phyloP scores from a whole-genome alignment of 2,888 invertebrate genomes.

The Nomada ruficornis region DNA sequence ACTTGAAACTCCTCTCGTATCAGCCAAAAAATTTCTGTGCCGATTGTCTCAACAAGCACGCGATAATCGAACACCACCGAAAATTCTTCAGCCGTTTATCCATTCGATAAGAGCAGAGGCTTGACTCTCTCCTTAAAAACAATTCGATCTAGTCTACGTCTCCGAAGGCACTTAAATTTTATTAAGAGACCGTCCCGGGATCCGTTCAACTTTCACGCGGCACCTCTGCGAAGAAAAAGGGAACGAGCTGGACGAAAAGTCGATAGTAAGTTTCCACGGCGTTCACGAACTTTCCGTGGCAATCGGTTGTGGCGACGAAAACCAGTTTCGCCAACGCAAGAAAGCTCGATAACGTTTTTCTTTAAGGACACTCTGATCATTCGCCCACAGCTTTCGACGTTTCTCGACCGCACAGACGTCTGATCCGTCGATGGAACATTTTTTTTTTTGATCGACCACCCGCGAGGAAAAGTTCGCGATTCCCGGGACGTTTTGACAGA shows the following conservation, averaged over 20 bases:
- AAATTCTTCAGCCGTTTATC: not conserved
- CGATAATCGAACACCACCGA: not conserved
- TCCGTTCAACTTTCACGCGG: not conserved
- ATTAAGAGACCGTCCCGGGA: constrained; percentile 20
- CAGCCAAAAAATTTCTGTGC: not conserved
- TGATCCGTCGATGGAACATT: constrained; percentile 10
- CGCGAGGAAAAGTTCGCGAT: not conserved
- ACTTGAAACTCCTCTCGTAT: not conserved
- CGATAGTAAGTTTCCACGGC: constrained; percentile 33
- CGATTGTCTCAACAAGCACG: not conserved
- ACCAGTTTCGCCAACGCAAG: constrained; percentile 26
- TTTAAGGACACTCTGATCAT: constrained; percentile 45
- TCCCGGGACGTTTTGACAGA: constrained; percentile 4
- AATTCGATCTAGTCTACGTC: not conserved
- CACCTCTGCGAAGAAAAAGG: not conserved
- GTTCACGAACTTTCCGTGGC: constrained; percentile 45
- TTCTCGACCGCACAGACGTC: constrained; percentile 1
- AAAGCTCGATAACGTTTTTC: constrained; percentile 49
- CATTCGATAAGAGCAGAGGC: not conserved
- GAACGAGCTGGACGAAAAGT: constrained; percentile 2
- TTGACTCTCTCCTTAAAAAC: not conserved
- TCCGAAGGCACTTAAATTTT: constrained; percentile 22
- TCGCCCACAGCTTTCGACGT: constrained; percentile 13
- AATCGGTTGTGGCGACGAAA: constrained; percentile 44
- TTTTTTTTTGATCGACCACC: not conserved